phyloP scores from a whole-genome alignment of 2,888 invertebrate genomes.

The Trisateles emortualis region DNA sequence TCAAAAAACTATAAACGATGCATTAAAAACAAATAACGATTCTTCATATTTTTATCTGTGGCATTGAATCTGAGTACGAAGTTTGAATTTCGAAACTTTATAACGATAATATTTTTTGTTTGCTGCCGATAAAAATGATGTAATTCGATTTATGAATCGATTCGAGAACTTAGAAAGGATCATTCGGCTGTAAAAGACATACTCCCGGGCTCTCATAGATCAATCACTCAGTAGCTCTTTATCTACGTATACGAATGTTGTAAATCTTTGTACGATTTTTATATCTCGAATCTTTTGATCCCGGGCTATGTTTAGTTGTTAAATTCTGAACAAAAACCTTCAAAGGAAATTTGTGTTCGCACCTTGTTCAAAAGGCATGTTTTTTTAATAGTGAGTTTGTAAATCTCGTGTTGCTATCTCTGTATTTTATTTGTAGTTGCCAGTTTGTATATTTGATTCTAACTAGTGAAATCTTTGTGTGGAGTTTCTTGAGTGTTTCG shows the following conservation, averaged over 20 bases:
- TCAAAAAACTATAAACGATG: constrained; percentile 17
- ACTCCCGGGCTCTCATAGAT: constrained; percentile 33
- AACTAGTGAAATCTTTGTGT: constrained; percentile 5
- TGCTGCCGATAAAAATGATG: constrained; percentile 21
- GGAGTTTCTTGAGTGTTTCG: constrained; percentile 5
- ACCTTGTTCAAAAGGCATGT: constrained; percentile 18
- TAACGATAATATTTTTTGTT: constrained; percentile 13
- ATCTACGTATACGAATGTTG: constrained; percentile 38
- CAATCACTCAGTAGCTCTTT: constrained; percentile 57
- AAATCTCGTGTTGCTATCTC: constrained; percentile 7
- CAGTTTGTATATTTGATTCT: constrained; percentile 8
- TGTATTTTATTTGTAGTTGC: constrained; percentile 6
- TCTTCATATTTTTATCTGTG: constrained; percentile 1
- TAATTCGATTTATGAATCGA: constrained; percentile 27
- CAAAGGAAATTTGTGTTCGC: constrained; percentile 28
- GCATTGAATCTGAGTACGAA: not conserved
- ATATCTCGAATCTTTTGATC: constrained; percentile 58
- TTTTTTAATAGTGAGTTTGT: constrained; percentile 22
- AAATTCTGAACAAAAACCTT: constrained; percentile 38
- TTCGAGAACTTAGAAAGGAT: constrained; percentile 47
- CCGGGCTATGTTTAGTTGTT: constrained; percentile 46
- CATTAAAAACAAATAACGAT: constrained; percentile 14
- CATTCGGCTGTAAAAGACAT: constrained; percentile 43
- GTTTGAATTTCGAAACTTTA: constrained; percentile 9
- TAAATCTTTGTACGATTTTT: constrained; percentile 52